phyloP scores from a whole-genome alignment of 2,888 invertebrate genomes.

The Tenthredo notha region DNA sequence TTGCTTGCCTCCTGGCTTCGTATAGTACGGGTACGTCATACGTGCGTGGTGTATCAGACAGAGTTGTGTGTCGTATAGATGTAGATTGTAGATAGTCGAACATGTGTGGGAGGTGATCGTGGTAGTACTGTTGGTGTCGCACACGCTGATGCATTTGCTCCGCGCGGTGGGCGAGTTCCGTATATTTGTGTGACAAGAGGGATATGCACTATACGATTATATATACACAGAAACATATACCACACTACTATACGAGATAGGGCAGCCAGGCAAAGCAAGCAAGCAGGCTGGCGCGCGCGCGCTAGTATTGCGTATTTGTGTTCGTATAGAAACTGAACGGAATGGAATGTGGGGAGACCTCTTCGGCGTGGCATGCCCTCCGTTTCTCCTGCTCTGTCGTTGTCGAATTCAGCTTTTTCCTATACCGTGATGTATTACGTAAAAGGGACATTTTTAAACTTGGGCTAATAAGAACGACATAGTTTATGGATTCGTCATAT shows the following conservation, averaged over 20 bases:
- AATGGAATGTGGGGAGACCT: slow-evolving; percentile 52
- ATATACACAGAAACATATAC: not conserved
- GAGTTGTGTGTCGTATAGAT: not conserved
- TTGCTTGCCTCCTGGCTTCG: not conserved
- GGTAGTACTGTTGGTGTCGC: not conserved
- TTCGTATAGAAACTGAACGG: slow-evolving; percentile 4
- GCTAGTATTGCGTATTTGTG: not conserved
- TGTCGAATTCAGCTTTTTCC: slow-evolving; percentile 19
- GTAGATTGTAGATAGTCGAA: not conserved
- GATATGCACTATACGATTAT: not conserved
- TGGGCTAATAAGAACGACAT: not conserved
- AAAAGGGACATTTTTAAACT: not conserved
- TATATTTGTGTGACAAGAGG: not conserved
- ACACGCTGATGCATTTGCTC: not conserved
- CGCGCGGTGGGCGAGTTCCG: slow-evolving; percentile 17
- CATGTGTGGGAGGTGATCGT: not conserved
- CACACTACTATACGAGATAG: not conserved
- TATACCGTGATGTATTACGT: not conserved
- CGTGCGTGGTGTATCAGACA: slow-evolving; percentile 2
- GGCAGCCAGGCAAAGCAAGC: not conserved
- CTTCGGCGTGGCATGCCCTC: slow-evolving; percentile 58
- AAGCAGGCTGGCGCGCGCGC: not conserved
- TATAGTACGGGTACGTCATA: slow-evolving; percentile 10
- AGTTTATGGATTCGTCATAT: not conserved
- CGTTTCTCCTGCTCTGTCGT: slow-evolving; percentile 56